Conservation (phyloP, 2,113 vertebrate genomes). For the Shinisaurus crocodilurus region DNA sequence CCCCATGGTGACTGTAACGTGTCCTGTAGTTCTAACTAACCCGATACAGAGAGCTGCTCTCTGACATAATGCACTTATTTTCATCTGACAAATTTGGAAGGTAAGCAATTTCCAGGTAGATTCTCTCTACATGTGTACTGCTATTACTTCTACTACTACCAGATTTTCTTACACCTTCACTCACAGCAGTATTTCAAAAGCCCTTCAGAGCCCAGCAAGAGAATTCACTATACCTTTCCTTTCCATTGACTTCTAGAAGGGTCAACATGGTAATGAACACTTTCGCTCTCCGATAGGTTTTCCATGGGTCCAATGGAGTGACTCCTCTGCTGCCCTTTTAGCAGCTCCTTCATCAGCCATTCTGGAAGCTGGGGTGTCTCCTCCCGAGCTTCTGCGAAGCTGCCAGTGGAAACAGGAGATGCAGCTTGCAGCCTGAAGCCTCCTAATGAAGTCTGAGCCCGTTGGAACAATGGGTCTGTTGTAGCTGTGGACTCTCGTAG, state of each 20-base stretch:
- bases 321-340: slow-evolving; percentile 59
- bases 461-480: background rate
- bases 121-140: background rate
- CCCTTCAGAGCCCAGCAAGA: background rate
- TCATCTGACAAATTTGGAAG: background rate
- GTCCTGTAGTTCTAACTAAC: background rate
- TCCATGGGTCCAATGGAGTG: slow-evolving; percentile 65
- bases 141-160: background rate
- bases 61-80: background rate
- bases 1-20: background rate
- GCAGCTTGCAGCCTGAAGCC: background rate
- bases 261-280: background rate
- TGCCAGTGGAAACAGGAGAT: slow-evolving; percentile 22
- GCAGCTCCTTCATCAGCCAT: slow-evolving; percentile 71
- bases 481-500: background rate
- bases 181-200: slow-evolving; percentile 32
- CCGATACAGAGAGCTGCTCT: background rate
- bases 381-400: background rate
- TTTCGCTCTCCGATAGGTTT: slow-evolving; percentile 18
- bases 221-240: slow-evolving; percentile 65
- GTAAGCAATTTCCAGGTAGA: background rate
- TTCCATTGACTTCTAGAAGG: slow-evolving; percentile 48
- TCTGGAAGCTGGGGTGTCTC: slow-evolving; percentile 20
- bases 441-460: slow-evolving; percentile 13
- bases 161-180: background rate